Base-by-base conservation (phyloP, 1,140 invertebrate genomes). In the Drosophila ogumai region DNA sequence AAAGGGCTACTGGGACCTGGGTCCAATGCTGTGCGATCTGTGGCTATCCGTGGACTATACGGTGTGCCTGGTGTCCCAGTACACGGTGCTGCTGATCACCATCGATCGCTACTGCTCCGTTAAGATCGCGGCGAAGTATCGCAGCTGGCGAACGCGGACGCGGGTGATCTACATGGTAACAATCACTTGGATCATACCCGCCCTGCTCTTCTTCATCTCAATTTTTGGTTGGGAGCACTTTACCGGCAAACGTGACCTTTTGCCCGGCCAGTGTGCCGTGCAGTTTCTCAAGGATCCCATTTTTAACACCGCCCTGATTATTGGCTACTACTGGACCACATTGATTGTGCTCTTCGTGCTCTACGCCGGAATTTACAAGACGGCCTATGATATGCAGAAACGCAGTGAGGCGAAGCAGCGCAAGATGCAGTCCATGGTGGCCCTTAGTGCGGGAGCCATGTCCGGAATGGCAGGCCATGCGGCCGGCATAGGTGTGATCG, bases 161-260 rank as follows among this genome's bases (percentile, higher is more conserved):
- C 95, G 97, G 79, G 97, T 99, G 1, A 96, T 98, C 40, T 98
- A 96, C 94, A 98, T 99, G 95, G 96, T 99, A 0, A 95, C 97
- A 4, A 98, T 99, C 13, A 99, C 98, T 0, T 99, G 99, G 99
- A 97, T 99, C 36, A 97, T 99, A 64, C 99, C 99, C 6, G 97
- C 98, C 1, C 93, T 99, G 15, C 93, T 99, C 5, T 99, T 99
- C 93, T 99, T 99, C 92, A 98, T 98, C 58, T 98, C 98, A 59
- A 99, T 99, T 74, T 99, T 99, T 91, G 99, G 99, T 32, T 99
- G 99, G 98, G 98, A 99, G 92, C 97, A 98, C 92, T 99, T 99
- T 88, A 96, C 98, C 36, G 99, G 98, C 3, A 97, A 96, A 84
- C 94, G 98, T 61, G 97, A 99, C 84, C 93, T 99, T 19, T 93